Base-by-base conservation (phyloP, 2,113 vertebrate genomes). In the Rhinichthys klamathensis region DNA sequence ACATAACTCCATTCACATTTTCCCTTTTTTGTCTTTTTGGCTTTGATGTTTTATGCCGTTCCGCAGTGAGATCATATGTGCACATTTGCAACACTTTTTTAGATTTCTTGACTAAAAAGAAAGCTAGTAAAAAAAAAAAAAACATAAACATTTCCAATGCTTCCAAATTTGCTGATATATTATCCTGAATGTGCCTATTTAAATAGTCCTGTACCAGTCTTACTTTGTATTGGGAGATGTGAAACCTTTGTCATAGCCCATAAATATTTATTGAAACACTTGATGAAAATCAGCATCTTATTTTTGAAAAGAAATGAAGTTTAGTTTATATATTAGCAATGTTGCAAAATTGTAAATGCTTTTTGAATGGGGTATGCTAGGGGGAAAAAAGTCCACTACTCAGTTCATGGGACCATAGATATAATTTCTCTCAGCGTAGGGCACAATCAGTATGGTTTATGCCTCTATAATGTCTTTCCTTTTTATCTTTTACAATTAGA, bases 141-240 rank as follows among this genome's bases (percentile, higher is more conserved):
- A 11, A 69, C 11, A 23, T 23, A 18, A 1, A 82, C 90, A 89
- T 88, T 90, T 91, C 65, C 85, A 92, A 93, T 90, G 92, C 93
- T 94, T 94, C 93, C 92, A 85, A 79, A 90, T 93, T 90, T 92
- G 90, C 91, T 67, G 90, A 91, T 91, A 90, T 92, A 90, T 93
- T 85, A 65, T 88, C 90, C 93, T 93, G 90, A 94, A 93, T 90
- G 94, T 95, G 93, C 94, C 94, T 90, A 87, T 90, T 87, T 91
- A 90, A 92, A 89, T 90, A 92, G 91, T 89, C 91, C 93, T 89
- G 69, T 76, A 76, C 83, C 82, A 82, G 85, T 88, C 85, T 65
- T 84, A 61, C n/a, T 60, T 69, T 38, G 67, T 80, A 69, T 51
- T 69, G 27, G 76, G 49, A 35, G 79, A 75, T 46, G 75, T 54